These are phyloP conservation scores for Rhopalosiphum nymphaeae DNA, from an alignment of 2,888 invertebrate species.

Conservation along the genomic window DNA sequence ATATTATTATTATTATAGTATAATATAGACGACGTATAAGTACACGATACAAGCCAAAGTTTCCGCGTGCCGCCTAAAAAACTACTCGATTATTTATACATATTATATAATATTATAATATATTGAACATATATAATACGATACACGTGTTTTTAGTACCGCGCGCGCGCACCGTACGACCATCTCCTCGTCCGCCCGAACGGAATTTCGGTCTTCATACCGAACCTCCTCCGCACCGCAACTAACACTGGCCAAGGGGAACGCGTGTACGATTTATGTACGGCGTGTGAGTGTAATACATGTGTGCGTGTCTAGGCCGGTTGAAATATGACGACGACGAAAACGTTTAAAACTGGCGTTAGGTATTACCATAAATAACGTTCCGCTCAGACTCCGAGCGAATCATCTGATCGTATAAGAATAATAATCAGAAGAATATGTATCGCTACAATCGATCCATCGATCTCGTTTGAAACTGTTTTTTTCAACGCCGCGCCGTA, in stretches of 20 bases:
- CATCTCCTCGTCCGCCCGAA: background rate
- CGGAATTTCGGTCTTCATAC: slow-evolving; percentile 39
- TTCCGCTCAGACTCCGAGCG: background rate
- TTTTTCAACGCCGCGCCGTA: background rate
- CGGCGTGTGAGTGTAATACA: background rate
- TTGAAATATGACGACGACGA: slow-evolving; percentile 23
- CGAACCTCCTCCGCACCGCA: background rate
- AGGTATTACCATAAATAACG: slow-evolving; percentile 19
- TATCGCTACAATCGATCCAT: background rate
- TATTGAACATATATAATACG: slow-evolving; percentile 1
- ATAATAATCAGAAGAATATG: background rate
- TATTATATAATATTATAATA: background rate
- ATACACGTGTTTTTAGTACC: slow-evolving; percentile 47
- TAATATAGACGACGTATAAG: background rate
- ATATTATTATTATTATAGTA: background rate
- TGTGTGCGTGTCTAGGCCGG: background rate
- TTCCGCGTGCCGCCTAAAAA: background rate
- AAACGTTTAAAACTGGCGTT: background rate
- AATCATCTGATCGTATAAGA: slow-evolving; percentile 4
- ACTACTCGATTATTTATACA: slow-evolving; percentile 18
- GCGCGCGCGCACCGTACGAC: background rate
- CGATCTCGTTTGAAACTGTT: background rate
- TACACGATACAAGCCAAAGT: background rate
- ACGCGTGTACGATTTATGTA: background rate
- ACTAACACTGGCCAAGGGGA: background rate